Conservation (phyloP, 2,113 vertebrate genomes). For the Verasper variegatus region DNA sequence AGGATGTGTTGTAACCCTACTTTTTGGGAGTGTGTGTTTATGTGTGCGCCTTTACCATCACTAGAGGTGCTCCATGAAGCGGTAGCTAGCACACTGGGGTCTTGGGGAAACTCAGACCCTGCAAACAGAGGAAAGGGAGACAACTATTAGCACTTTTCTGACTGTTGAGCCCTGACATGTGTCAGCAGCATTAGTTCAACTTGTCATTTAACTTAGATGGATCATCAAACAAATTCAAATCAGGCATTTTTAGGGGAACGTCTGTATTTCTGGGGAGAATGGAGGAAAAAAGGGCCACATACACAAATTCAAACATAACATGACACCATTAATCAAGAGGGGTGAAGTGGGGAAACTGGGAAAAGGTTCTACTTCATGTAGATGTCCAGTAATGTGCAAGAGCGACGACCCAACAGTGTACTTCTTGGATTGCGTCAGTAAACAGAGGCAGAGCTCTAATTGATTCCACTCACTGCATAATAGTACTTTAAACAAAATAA, state of each 20-base stretch:
- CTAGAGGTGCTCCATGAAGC: slow-evolving; percentile 91
- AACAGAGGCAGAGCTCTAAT: background rate
- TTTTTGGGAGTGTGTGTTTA: slow-evolving; percentile 10
- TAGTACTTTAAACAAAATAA: background rate
- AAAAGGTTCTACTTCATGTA: background rate
- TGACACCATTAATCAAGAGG: background rate
- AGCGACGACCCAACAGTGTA: too few relatives aligned
- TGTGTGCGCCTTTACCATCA: slow-evolving; percentile 81
- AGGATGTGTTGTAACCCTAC: background rate
- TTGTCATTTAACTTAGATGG: background rate
- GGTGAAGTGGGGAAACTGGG: background rate
- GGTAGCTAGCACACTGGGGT: slow-evolving; percentile 86
- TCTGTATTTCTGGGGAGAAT: background rate
- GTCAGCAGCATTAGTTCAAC: background rate
- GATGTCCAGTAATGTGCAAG: too few relatives aligned
- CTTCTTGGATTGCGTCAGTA: background rate
- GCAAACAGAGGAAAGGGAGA: slow-evolving; percentile 71
- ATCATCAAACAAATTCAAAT: background rate
- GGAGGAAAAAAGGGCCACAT: background rate
- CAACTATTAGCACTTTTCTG: slow-evolving; percentile 35
- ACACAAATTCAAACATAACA: background rate
- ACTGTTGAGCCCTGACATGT: too few relatives aligned
- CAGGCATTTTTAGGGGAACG: background rate
- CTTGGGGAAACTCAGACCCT: slow-evolving; percentile 87
- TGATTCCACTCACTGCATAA: background rate